Percentiles rank a stretch among this genome's conserved stretches.
Conservation (phyloP, 2,113 vertebrate genomes). For the Bostrychus sinensis region DNA sequence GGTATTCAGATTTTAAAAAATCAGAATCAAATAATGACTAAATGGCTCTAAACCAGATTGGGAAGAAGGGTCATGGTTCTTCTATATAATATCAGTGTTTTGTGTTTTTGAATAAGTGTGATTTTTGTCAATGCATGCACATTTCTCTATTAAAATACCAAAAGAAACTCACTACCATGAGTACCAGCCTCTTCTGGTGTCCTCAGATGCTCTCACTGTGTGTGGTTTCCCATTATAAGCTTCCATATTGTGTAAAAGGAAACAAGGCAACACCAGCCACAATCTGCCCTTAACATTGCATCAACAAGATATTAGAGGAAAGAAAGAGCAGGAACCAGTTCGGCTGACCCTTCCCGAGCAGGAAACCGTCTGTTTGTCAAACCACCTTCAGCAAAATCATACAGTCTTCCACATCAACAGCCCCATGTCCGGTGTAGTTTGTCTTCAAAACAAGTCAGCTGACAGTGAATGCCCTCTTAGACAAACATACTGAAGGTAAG, state of each 20-base stretch:
- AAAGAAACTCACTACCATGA: not conserved
- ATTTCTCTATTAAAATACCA: not conserved
- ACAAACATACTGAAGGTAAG: not conserved
- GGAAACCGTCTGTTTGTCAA: conserved; percentile 35
- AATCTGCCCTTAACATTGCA: not conserved
- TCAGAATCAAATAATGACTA: too few species aligned
- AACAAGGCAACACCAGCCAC: conserved; percentile 5
- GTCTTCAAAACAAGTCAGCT: not conserved
- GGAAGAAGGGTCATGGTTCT: too few species aligned
- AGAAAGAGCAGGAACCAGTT: conserved; percentile 26
- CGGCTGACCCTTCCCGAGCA: conserved; percentile 16
- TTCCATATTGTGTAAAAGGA: not conserved
- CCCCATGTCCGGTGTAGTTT: conserved; percentile 6
- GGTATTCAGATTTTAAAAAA: too few species aligned
- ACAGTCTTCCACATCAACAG: conserved; percentile 16
- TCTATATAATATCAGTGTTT: too few species aligned
- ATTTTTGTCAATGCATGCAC: not conserved
- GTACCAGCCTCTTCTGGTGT: not conserved
- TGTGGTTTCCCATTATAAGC: conserved; percentile 5
- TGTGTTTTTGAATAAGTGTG: too few species aligned
- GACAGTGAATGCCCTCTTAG: conserved; percentile 7
- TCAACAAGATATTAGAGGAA: conserved; percentile 8
- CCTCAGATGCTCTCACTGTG: not conserved
- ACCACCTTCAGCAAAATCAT: conserved; percentile 19
- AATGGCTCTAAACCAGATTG: too few species aligned